Evolutionary conservation across 1,140 invertebrate genomes (phyloP), one percentile per base, ranked within the genome.

Genomic region (Drosophila sulfurigaster): DNA sequence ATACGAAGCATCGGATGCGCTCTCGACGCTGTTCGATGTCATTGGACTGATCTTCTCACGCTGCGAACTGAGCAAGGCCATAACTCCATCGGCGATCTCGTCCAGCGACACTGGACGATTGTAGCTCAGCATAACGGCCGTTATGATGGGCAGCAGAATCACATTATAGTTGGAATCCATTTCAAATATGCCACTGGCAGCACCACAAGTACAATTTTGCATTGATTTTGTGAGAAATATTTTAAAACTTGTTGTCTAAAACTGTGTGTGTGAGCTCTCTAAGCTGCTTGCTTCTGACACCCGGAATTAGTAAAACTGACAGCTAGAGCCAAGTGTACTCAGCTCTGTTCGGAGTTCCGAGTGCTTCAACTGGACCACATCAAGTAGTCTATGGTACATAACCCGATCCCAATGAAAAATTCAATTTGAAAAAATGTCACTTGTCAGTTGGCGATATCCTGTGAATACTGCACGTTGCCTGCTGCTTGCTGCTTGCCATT

Each of bases 391-490:
- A 41, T 41, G 10, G 0, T 38, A 11, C 15, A 32, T 32, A 15
- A 32, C n/a, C 28, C 51, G 28, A 32, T 54, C 2, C 49, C 59
- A 70, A 62, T 70, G 49, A 64, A 62, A 83, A 77, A 83, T 85
- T 85, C 81, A 83, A 83, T 83, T 82, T 85, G 68, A 77, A 80
- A 83, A 82, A 80, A 59, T 83, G 81, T 83, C 81, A 83, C 81
- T 83, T 85, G 81, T 83, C 81, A 83, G 68, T 63, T 85, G 66
- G 81, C 51, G 77, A 83, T 57, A 63, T 60, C 57, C 30, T 64
- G n/a, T 43, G 10, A 59, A 43, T 38, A 20, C 56, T 51, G 11
- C 49, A 52, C 11, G 5, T 20, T 51, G 70, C 54, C 48, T 82
- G 73, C 20, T 46, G 13, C 65, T 11, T 30, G 16, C 10, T 49